These are phyloP conservation scores for Cottus gobio DNA, from an alignment of 2,113 vertebrate species.

Conservation along the genomic window DNA sequence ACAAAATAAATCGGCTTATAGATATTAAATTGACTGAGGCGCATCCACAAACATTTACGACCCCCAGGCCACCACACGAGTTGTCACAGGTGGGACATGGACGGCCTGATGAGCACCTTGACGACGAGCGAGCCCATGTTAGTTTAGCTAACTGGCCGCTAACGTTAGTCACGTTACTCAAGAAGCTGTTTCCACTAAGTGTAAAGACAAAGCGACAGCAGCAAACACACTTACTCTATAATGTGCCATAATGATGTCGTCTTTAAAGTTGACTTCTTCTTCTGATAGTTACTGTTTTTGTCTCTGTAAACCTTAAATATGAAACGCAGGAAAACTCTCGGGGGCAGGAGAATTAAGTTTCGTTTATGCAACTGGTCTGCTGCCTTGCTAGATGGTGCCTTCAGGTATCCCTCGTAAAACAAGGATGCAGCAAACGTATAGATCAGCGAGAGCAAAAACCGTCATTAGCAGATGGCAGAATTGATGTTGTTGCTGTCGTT, in stretches of 20 bases:
- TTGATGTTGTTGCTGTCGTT: background rate
- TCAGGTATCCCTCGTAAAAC: slow-evolving; percentile 32
- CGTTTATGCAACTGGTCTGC: slow-evolving; percentile 29
- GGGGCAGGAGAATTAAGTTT: slow-evolving; percentile 35
- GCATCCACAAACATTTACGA: background rate
- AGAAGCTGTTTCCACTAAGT: background rate
- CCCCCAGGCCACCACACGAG: background rate
- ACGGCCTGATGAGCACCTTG: background rate
- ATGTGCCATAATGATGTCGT: slow-evolving; percentile 64
- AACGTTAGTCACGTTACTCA: background rate
- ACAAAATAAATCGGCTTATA: background rate
- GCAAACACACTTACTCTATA: slow-evolving; percentile 69
- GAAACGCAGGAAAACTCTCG: background rate
- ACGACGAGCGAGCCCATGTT: background rate
- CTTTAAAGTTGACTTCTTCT: background rate
- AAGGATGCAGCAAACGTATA: accelerated
- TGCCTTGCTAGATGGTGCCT: slow-evolving; percentile 21
- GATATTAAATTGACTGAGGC: background rate
- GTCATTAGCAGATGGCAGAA: background rate
- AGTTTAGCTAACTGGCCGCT: slow-evolving; percentile 10
- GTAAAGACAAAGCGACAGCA: background rate
- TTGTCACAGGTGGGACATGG: background rate
- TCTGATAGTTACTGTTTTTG: background rate
- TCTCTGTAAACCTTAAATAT: too few relatives aligned
- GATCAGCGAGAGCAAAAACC: background rate